Percentiles rank a stretch among this genome's conserved stretches.
These are phyloP conservation scores for Glandiceps talaboti DNA, from an alignment of 53 echinoderm and acorn worm species.

Conservation along the genomic window DNA sequence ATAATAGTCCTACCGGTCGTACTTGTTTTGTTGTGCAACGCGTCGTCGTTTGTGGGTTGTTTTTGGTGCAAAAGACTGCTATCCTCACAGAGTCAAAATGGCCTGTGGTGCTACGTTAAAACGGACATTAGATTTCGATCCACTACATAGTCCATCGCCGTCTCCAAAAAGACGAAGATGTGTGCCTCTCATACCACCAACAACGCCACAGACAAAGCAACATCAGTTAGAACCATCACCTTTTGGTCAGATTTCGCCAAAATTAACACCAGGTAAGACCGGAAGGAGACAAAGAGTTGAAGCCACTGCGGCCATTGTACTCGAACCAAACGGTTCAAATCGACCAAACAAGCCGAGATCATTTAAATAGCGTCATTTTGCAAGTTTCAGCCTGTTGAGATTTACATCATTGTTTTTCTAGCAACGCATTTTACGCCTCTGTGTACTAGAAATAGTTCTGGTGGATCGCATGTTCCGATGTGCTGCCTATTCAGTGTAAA, in stretches of 20 bases:
- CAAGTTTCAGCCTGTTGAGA: neutral
- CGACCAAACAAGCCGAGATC: neutral
- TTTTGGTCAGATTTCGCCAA: constrained; percentile 78
- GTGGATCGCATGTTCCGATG: too few species aligned
- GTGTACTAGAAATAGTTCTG: too few species aligned
- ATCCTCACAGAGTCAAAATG: constrained; percentile 31
- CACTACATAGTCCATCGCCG: constrained; percentile 84
- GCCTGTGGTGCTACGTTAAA: constrained; percentile 95
- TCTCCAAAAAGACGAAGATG: constrained; percentile 95
- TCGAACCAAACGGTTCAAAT: neutral
- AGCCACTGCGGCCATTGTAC: neutral
- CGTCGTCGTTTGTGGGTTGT: neutral
- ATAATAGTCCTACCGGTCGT: neutral
- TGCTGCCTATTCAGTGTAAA: too few species aligned
- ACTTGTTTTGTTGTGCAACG: neutral
- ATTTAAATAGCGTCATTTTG: constrained; percentile 2
- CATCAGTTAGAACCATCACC: constrained; percentile 55
- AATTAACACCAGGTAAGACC: constrained; percentile 39
- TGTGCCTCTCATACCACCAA: constrained; percentile 62
- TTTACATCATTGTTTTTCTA: too few species aligned
- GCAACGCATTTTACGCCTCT: too few species aligned
- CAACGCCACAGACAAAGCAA: constrained; percentile 28
- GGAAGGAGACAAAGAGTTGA: neutral
- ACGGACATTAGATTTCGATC: constrained; percentile 98
- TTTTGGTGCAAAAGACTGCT: neutral